Base-by-base conservation (phyloP, 2,888 invertebrate genomes). In the Hybos culiciformis region DNA sequence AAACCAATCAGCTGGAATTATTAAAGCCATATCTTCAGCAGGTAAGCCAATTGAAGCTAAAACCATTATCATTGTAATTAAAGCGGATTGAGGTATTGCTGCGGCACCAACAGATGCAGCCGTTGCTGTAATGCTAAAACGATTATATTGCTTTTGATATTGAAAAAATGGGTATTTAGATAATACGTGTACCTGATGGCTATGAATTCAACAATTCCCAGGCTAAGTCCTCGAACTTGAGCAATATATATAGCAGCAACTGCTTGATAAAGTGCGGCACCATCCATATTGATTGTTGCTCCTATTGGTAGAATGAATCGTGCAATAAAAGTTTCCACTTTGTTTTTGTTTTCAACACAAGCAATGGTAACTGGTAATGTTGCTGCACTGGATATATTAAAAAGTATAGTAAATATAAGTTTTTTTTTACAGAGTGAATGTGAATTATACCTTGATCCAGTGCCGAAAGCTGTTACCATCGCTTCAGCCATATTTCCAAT, bases 201-300 rank as follows among this genome's bases (percentile, higher is more conserved):
- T n/a, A n/a, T n/a, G n/a, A n/a, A n/a, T n/a, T n/a, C n/a, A n/a
- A n/a, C n/a, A n/a, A n/a, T n/a, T n/a, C n/a, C n/a, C n/a, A n/a
- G n/a, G n/a, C n/a, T n/a, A n/a, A n/a, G n/a, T n/a, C n/a, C 70
- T 51, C 80, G 73, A 47, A 80, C 72, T 69, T 86, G 85, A 2
- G 85, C 78, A 49, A 86, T 86, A 62, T 84, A 86, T 53, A 86
- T 78, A 5, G 84, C 84, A 2, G 84, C 85, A 1, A 86, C 83
- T 0, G 85, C 85, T 62, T 87, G 85, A 58, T 86, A 86, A 12
- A 86, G 68, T 5, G 83, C 83, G 0, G 83, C 83, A 38, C 84
- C 83, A 57, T 83, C 83, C 83, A 83, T 83, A 65, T 86, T 84
- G 54, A 85, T 83, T 26, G 83, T 83, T 3, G 83, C 81, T 5